A percentile compares a stretch with the other conserved stretches of the same genome.
Evolutionary conservation across 2,113 vertebrate genomes (phyloP).

Genomic region (Protomyctophum bolini): DNA sequence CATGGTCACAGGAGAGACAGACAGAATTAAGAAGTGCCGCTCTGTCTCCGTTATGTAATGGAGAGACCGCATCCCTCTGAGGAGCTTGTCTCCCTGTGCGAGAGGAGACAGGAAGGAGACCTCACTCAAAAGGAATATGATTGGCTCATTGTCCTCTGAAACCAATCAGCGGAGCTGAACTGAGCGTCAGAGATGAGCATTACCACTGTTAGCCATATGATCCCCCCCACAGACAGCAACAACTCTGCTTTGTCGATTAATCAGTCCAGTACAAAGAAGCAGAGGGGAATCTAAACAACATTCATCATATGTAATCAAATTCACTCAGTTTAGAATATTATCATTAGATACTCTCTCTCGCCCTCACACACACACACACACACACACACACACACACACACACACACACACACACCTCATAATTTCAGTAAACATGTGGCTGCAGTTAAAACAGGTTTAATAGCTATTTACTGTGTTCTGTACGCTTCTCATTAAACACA

Average conservation of each 20-base stretch:
- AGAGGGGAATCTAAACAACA: slow-evolving; percentile 5
- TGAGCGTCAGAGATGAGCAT: slow-evolving; percentile 51
- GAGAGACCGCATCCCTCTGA: slow-evolving; percentile 42
- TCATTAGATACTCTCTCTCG: slow-evolving; percentile 6
- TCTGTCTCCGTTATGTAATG: slow-evolving; percentile 55
- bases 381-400: slow-evolving; percentile 26
- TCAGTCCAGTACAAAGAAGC: slow-evolving; percentile 20
- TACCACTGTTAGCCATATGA: slow-evolving; percentile 35
- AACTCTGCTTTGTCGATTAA: slow-evolving; percentile 37
- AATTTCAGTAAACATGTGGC: slow-evolving; percentile 78
- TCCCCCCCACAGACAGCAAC: slow-evolving; percentile 11
- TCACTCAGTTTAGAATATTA: not conserved
- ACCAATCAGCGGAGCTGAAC: slow-evolving; percentile 53
- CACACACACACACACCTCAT: slow-evolving; percentile 58
- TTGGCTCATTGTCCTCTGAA: slow-evolving; percentile 43
- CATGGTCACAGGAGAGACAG: slow-evolving; percentile 30
- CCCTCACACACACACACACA: slow-evolving; percentile 15
- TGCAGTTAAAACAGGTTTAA: slow-evolving; percentile 77
- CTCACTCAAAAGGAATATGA: slow-evolving; percentile 49
- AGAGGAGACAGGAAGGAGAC: slow-evolving; percentile 33
- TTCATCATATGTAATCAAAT: not conserved
- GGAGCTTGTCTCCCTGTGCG: slow-evolving; percentile 46
- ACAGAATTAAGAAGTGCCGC: slow-evolving; percentile 52
- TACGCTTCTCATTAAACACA: slow-evolving; percentile 77
- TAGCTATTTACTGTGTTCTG: slow-evolving; percentile 81